Conservation (phyloP, 2,797 vertebrate species). For the Intellagama lesueurii region DNA sequence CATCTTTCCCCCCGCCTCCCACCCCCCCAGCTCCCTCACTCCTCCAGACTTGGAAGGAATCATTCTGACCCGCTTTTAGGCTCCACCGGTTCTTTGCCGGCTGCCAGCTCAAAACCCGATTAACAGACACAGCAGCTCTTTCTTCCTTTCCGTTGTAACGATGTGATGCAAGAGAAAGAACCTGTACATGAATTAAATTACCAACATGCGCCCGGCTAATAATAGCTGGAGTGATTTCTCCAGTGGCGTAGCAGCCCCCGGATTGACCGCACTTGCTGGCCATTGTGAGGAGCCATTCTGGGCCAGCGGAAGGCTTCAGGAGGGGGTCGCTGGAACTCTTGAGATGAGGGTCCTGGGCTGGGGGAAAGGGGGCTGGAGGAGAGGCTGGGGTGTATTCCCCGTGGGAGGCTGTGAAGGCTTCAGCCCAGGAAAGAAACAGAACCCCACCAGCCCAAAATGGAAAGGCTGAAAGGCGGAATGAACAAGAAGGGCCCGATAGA, state of each 20-base stretch:
- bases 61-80: conserved; percentile 7
- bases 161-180: not conserved
- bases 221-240: conserved; percentile 26
- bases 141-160: not conserved
- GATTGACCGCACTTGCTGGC: not conserved
- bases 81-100: not conserved
- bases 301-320: not conserved
- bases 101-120: not conserved
- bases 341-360: too few species aligned
- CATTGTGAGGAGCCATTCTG: accelerated
- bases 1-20: not conserved
- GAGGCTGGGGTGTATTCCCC: too few species aligned
- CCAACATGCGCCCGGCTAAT: conserved; percentile 13
- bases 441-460: not conserved
- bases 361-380: too few species aligned
- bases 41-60: not conserved
- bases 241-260: not conserved
- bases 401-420: too few species aligned
- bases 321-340: too few species aligned
- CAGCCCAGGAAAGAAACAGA: too few species aligned
- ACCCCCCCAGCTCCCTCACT: not conserved
- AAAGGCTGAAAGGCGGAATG: not conserved
- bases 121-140: not conserved
- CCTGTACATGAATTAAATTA: conserved; percentile 11
- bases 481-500: too few species aligned